phyloP scores from a whole-genome alignment of 2,113 vertebrate genomes.

The Sclerurus mexicanus region DNA sequence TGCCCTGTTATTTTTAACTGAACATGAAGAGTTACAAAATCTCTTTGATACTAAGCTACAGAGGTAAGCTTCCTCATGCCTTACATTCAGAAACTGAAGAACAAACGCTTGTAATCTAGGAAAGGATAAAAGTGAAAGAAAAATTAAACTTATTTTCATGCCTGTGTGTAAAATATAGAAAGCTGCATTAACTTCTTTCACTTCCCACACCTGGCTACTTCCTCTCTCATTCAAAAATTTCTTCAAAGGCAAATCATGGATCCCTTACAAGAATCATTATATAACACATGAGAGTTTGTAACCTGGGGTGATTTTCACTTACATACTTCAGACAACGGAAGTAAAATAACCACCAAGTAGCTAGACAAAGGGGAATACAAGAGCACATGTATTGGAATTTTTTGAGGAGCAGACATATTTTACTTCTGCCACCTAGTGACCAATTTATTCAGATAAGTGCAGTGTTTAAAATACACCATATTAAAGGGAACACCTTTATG shows the following conservation, averaged over 20 bases:
- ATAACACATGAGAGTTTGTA: neutral
- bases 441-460: neutral
- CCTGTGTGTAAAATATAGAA: neutral
- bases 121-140: neutral
- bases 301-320: neutral
- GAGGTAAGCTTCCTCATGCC: neutral
- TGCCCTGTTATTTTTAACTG: neutral
- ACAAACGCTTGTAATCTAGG: neutral
- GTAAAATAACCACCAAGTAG: neutral
- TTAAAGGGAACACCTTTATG: neutral
- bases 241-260: neutral
- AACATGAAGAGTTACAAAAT: neutral
- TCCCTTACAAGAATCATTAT: neutral
- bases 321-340: neutral
- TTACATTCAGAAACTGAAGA: neutral
- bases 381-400: neutral
- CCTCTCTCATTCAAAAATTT: neutral
- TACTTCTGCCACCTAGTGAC: slow-evolving; percentile 70
- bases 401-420: slow-evolving; percentile 43
- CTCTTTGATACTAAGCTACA: neutral
- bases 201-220: neutral
- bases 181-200: neutral
- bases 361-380: neutral
- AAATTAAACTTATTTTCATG: neutral
- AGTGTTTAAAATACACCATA: neutral